Percentiles rank a stretch among this genome's conserved stretches.
These are phyloP conservation scores for Poecilia wingei DNA, from an alignment of 2,797 vertebrate species.

Conservation along the genomic window DNA sequence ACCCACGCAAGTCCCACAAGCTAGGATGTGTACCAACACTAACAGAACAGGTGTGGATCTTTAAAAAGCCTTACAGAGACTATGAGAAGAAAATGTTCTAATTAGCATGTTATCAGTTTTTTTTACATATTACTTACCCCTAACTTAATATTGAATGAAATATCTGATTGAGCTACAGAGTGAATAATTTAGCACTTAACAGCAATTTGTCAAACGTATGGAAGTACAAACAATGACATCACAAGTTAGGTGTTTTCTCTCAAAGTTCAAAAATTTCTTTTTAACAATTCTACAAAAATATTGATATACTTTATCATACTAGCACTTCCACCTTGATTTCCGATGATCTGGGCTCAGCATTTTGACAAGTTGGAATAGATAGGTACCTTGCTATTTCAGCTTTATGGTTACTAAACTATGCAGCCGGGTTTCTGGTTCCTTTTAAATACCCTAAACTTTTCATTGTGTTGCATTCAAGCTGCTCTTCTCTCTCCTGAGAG, in stretches of 20 bases:
- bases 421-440: not conserved
- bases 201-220: not conserved
- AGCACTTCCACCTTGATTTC: not conserved
- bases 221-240: not conserved
- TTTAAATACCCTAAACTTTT: not conserved
- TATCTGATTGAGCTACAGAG: not conserved
- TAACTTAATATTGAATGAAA: not conserved
- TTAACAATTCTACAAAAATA: not conserved
- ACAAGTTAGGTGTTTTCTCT: not conserved
- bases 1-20: conserved; percentile 62
- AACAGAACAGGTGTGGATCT: conserved; percentile 36
- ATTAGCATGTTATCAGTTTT: not conserved
- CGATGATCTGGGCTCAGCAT: not conserved
- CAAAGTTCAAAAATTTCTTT: not conserved
- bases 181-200: not conserved
- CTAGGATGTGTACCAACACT: conserved; percentile 9
- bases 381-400: not conserved
- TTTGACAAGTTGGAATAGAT: conserved; percentile 8
- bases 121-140: not conserved
- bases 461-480: not conserved
- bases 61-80: not conserved
- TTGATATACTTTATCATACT: not conserved
- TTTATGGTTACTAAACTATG: not conserved
- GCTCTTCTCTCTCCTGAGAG: not conserved
- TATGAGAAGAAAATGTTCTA: conserved; percentile 10